Percentiles rank a stretch among this genome's conserved stretches.
Conservation (phyloP, 1,140 invertebrate species). For the Brachionus paranguensis region DNA sequence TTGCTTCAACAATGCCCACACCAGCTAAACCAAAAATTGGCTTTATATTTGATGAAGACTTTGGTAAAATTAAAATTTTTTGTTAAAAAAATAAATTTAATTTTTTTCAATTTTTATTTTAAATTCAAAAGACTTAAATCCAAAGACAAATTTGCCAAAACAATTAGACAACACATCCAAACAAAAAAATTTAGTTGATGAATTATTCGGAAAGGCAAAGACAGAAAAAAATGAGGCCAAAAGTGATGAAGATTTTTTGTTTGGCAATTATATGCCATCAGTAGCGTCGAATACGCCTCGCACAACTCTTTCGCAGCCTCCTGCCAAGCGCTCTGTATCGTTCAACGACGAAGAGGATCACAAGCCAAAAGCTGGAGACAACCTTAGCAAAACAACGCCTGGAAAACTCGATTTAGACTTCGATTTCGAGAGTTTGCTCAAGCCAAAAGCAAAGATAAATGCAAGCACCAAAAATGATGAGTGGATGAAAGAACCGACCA, state of each 20-base stretch:
- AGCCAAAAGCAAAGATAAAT: background rate
- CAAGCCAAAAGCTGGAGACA: background rate
- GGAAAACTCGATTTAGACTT: conserved; percentile 1
- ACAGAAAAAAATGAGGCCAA: background rate
- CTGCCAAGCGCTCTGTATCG: conserved; percentile 5
- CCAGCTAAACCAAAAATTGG: conserved; percentile 4
- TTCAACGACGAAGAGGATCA: background rate
- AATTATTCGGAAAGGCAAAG: background rate
- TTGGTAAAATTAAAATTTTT: no score
- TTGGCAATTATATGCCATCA: conserved; percentile 26
- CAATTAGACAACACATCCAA: background rate
- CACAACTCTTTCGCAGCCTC: background rate
- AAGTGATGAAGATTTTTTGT: conserved; percentile 28
- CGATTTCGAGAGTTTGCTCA: background rate
- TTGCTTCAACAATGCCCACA: background rate
- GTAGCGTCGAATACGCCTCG: background rate
- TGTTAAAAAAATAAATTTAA: no score
- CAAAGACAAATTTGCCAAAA: background rate
- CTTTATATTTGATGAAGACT: conserved; percentile 3
- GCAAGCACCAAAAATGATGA: background rate
- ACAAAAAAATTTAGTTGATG: conserved; percentile 21
- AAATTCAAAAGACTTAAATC: background rate
- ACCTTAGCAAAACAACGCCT: background rate
- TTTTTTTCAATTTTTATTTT: no score
- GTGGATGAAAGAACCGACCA: background rate